A percentile compares a stretch with the other conserved stretches of the same genome.
phyloP scores from a whole-genome alignment of 1,140 invertebrate genomes.

The Drosophila sechellia region DNA sequence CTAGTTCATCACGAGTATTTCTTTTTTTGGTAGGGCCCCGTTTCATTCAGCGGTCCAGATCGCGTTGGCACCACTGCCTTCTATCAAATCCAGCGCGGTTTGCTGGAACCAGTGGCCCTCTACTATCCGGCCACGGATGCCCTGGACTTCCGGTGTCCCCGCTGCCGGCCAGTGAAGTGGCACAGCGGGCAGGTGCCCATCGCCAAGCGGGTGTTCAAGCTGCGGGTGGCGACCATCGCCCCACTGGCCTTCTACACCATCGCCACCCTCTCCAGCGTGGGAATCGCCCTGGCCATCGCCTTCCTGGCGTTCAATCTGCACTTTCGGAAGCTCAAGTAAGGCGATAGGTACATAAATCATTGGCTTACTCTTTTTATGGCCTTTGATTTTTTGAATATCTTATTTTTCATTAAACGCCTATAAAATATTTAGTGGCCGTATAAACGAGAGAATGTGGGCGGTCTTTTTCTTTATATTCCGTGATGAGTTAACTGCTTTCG shows the following conservation, averaged over 20 bases:
- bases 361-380: neutral
- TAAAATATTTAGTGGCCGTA: neutral
- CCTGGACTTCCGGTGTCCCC: slow-evolving; percentile 89
- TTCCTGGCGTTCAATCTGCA: slow-evolving; percentile 95
- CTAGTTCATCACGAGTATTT: too few relatives aligned
- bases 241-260: slow-evolving; percentile 89
- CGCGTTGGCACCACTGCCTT: slow-evolving; percentile 93
- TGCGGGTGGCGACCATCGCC: slow-evolving; percentile 90
- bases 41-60: slow-evolving; percentile 94
- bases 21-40: slow-evolving; percentile 88
- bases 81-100: slow-evolving; percentile 92
- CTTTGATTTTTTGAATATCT: neutral
- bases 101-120: slow-evolving; percentile 89
- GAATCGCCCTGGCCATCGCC: slow-evolving; percentile 90
- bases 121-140: slow-evolving; percentile 89
- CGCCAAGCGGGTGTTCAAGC: slow-evolving; percentile 89
- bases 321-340: slow-evolving; percentile 93
- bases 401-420: neutral
- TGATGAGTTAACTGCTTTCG: too few relatives aligned
- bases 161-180: slow-evolving; percentile 90
- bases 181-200: slow-evolving; percentile 90
- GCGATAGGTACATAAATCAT: slow-evolving; percentile 3
- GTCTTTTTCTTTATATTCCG: neutral
- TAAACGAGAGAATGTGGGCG: neutral
- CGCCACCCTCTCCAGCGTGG: slow-evolving; percentile 89